Evolutionary conservation across 2,113 vertebrate genomes (phyloP).

Genomic region (Phaethon lepturus): DNA sequence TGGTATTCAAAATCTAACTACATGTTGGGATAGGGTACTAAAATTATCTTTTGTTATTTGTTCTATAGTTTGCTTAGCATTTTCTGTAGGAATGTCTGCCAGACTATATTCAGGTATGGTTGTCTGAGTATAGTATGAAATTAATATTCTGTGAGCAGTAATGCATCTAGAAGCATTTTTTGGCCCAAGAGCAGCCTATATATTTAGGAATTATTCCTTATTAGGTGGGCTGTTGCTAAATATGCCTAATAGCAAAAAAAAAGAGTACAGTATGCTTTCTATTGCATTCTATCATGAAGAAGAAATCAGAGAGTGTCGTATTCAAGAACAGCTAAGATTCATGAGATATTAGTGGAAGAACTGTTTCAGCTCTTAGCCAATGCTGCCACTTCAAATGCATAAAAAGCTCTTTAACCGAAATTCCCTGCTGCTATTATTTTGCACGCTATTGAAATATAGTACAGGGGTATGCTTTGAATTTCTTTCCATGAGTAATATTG

Average conservation of each 20-base stretch:
- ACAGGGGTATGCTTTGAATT: neutral
- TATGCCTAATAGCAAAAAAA: neutral
- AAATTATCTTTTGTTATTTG: neutral
- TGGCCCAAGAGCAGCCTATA: neutral
- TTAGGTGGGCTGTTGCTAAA: neutral
- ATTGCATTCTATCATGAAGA: neutral
- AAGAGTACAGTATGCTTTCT: neutral
- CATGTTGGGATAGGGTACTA: neutral
- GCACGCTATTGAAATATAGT: neutral
- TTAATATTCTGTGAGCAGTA: neutral
- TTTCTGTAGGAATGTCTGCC: neutral
- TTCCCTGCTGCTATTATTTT: neutral
- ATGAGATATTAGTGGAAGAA: neutral
- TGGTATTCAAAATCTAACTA: neutral
- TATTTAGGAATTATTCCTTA: neutral
- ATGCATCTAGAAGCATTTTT: neutral
- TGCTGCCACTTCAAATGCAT: conserved; percentile 12
- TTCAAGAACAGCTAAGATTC: neutral
- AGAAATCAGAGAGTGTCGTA: neutral
- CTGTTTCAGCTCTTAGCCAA: neutral
- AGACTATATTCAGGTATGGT: neutral
- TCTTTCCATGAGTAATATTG: neutral
- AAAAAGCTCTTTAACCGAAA: neutral
- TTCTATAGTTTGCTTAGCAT: neutral
- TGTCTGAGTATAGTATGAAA: neutral